phyloP scores from a whole-genome alignment of 2,797 vertebrate genomes.

The Phrynocephalus forsythii region DNA sequence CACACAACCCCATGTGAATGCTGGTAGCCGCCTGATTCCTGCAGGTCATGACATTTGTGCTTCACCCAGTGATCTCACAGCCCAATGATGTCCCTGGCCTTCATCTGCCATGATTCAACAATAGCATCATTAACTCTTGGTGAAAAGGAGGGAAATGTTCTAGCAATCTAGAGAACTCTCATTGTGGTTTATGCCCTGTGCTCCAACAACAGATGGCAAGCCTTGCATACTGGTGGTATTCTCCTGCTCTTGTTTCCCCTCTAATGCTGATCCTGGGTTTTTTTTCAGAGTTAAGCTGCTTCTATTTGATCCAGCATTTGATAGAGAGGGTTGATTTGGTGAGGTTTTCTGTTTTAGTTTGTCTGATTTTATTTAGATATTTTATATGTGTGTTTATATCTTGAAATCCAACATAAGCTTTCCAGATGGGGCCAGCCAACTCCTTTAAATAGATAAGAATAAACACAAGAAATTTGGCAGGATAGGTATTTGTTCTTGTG shows the following conservation, averaged over 20 bases:
- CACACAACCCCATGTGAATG: too few species aligned
- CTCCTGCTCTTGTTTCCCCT: not conserved
- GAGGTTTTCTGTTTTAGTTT: slow-evolving; percentile 5
- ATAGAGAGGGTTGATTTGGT: not conserved
- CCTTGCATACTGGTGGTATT: too few species aligned
- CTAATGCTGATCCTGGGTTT: not conserved
- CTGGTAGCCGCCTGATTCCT: not conserved
- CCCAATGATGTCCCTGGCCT: too few species aligned
- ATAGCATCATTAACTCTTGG: too few species aligned
- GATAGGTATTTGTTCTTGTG: not conserved
- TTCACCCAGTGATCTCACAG: not conserved
- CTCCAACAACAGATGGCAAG: not conserved
- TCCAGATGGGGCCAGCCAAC: not conserved
- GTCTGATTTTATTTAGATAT: slow-evolving; percentile 20
- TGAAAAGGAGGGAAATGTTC: not conserved
- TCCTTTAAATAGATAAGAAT: not conserved
- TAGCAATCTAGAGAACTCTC: not conserved
- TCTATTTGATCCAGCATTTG: not conserved
- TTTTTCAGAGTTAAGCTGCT: not conserved
- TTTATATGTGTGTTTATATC: slow-evolving; percentile 20
- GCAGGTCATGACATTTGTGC: not conserved
- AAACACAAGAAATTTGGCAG: not conserved
- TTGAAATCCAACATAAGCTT: slow-evolving; percentile 4
- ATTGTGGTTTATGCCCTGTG: not conserved
- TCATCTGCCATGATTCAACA: not conserved